Base-by-base conservation (phyloP, 1,140 invertebrate genomes). In the Dendrolimus kikuchii region DNA sequence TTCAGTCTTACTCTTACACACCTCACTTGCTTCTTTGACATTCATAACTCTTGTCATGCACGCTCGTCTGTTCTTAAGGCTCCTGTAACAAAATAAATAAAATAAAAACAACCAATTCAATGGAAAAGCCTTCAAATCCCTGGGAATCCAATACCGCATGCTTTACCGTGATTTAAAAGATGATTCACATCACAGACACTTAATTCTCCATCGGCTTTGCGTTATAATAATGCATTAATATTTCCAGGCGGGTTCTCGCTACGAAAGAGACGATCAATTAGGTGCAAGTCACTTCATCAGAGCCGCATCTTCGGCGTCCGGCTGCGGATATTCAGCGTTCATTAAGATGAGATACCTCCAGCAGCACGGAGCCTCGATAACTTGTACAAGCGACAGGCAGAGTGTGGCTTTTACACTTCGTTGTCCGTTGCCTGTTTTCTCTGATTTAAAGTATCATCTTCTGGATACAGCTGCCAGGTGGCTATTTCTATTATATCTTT, bases 231-330 rank as follows among this genome's bases (percentile, higher is more conserved):
- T 53, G 23, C 42, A 5, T 48, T 39, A 43, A 38, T 38, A 23
- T 38, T 38, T 46, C n/a, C 39, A 81, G 81, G 74, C 69, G 4
- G 81, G 81, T 2, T 79, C 81, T 4, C 75, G 81, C 5, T 71
- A 68, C 47, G 81, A 84, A 46, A 39, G 5, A 4, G 66, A 75
- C n/a, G 67, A 77, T 5, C 59, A 69, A 38, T 36, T 81, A 4
- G 81, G 81, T 5, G 74, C 67, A 0, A 60, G 42, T 6, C 81
- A 84, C 56, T 84, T 84, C 55, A 47, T 84, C 0, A 65, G 81
- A 5, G 62, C 64, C 0, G 57, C 51, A 2, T 66, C 77, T 0
- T 51, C 60, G 5, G 58, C 58, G 2, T 60, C 72, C 4, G 71
- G 78, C 36, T 62, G 65, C 7, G 61, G 57, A 3, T 74, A 60